Base-by-base conservation (phyloP, 2,797 vertebrate species). In the Orientallactaga sibirica region DNA sequence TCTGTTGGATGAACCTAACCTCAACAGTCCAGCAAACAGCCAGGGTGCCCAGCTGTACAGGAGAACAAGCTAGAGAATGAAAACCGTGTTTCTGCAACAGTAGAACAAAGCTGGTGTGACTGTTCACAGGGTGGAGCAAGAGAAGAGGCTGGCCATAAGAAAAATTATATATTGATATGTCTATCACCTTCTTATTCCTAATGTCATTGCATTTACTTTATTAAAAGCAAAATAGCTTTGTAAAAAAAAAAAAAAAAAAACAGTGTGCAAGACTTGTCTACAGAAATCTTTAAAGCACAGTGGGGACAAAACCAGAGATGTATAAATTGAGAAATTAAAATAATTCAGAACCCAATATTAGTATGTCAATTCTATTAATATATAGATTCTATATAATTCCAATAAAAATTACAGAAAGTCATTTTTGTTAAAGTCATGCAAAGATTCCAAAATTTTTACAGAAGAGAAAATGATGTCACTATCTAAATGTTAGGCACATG, bases 31-130 rank as follows among this genome's bases (percentile, higher is more conserved):
- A 97, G 99, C 99, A 96, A 99, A 99, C 98, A 99, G 99, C 97
- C 99, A 99, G 98, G 99, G 99, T 80, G 99, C 99, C 91, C 99
- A 99, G 97, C 99, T 99, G 98, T 99, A 99, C 99, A 99, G 98
- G 99, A 99, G 98, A 99, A 99, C 98, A 99, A 99, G 98, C 98
- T 99, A 96, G 99, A 99, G 98, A 99, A 99, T 71, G 99, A 99
- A 98, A 99, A 99, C 98, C 99, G 99, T 95, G 99, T 99, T 97
- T 99, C 99, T 97, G 99, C 99, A 97, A 99, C 99, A 98, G 99
- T 99, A 98, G 99, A 99, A 99, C 99, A 99, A 99, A 99, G 99
- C 98, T 99, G 99, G 99, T 99, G 99, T 97, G 99, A 99, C 97
- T 99, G 99, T 99, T 99, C 99, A 99, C 99, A 96, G 97, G 98